Conservation (phyloP, 2,113 vertebrate species). For the Tachuris rubrigastra region DNA sequence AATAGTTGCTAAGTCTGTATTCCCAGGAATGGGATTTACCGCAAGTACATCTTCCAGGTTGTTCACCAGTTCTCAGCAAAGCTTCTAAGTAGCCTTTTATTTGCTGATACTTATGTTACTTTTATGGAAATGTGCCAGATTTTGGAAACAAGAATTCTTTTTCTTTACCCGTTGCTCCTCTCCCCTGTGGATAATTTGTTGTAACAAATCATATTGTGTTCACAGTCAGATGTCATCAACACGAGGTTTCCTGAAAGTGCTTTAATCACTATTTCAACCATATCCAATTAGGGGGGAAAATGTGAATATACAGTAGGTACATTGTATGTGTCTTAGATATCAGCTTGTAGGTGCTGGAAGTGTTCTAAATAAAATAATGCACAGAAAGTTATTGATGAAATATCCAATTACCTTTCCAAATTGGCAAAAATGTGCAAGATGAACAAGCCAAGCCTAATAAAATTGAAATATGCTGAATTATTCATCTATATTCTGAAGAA, state of each 20-base stretch:
- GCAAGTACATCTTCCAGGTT: neutral
- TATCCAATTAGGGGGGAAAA: neutral
- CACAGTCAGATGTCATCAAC: slow-evolving; percentile 33
- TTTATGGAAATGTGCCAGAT: neutral
- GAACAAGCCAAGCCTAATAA: slow-evolving; percentile 66
- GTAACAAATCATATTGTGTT: slow-evolving; percentile 28
- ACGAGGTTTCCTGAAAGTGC: slow-evolving; percentile 4
- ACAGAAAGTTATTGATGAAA: slow-evolving; percentile 54
- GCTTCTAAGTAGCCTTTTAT: neutral
- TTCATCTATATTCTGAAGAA: slow-evolving; percentile 59
- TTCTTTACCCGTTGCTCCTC: neutral
- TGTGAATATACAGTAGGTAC: neutral
- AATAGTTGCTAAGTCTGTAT: neutral
- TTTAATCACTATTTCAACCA: slow-evolving; percentile 46
- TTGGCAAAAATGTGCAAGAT: slow-evolving; percentile 45
- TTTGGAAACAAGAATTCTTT: neutral
- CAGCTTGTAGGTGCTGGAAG: slow-evolving; percentile 23
- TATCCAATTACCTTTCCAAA: slow-evolving; percentile 65
- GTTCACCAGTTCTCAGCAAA: neutral
- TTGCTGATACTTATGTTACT: neutral
- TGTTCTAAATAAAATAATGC: slow-evolving; percentile 55
- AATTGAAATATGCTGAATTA: slow-evolving; percentile 60
- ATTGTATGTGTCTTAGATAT: neutral
- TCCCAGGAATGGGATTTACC: neutral
- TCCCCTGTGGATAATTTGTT: neutral